Conservation (phyloP, 1,140 invertebrate genomes). For the Battus philenor region DNA sequence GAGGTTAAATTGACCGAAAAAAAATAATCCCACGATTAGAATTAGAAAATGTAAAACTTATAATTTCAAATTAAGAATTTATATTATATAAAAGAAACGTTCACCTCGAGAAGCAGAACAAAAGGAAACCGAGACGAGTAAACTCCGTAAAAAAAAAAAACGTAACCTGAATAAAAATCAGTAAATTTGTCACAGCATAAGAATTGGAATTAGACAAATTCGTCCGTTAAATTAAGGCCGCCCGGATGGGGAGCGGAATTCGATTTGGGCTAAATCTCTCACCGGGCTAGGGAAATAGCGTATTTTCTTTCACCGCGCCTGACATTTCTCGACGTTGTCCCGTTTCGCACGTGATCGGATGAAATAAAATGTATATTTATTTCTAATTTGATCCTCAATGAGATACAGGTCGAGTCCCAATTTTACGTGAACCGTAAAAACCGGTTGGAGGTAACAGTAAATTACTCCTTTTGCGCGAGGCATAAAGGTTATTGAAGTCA, state of each 20-base stretch:
- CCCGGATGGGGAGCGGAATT: slow-evolving; percentile 46
- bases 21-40: too few species aligned
- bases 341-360: slow-evolving; percentile 49
- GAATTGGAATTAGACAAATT: slow-evolving; percentile 72
- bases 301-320: slow-evolving; percentile 37
- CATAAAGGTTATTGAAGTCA: too few species aligned
- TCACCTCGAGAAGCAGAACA: too few species aligned
- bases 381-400: slow-evolving; percentile 67
- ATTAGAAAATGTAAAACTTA: background rate
- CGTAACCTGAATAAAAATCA: slow-evolving; percentile 58
- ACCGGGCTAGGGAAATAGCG: slow-evolving; percentile 40
- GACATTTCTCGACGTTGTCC: slow-evolving; percentile 29
- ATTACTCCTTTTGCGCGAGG: slow-evolving; percentile 16
- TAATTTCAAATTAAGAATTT: background rate
- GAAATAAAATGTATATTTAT: slow-evolving; percentile 56
- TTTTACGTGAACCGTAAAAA: slow-evolving; percentile 35
- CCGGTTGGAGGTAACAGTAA: slow-evolving; percentile 28
- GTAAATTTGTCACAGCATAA: slow-evolving; percentile 66
- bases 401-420: slow-evolving; percentile 54
- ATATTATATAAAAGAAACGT: background rate
- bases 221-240: slow-evolving; percentile 67
- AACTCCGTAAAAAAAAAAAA: slow-evolving; percentile 27
- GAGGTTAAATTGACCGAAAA: too few species aligned
- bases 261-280: slow-evolving; percentile 63
- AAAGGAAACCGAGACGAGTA: background rate